Conservation (phyloP, 1,140 invertebrate species). For the Drosophila gunungcola region DNA sequence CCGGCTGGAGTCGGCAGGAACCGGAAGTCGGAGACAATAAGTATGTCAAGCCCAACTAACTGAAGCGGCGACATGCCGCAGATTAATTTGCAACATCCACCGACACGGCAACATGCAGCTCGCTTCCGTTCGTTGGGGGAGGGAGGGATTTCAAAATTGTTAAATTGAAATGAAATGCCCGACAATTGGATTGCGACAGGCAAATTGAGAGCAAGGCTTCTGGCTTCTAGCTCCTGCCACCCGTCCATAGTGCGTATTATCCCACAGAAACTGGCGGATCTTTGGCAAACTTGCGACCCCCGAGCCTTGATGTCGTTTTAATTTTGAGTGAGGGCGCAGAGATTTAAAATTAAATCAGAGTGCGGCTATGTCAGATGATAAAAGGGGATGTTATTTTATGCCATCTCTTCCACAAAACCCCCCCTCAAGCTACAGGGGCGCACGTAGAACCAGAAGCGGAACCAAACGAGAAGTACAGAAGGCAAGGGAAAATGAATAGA, state of each 20-base stretch:
- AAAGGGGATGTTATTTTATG: conserved; percentile 7
- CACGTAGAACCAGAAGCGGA: conserved; percentile 27
- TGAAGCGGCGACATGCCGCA: conserved; percentile 41
- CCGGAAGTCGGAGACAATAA: conserved; percentile 40
- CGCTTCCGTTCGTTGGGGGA: conserved; percentile 39
- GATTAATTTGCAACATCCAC: conserved; percentile 62
- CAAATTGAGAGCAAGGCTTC: conserved; percentile 20
- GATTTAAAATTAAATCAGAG: conserved; percentile 80
- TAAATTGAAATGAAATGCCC: conserved; percentile 80
- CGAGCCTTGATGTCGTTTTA: conserved; percentile 57
- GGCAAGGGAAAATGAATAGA: not conserved
- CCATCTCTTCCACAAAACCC: not conserved
- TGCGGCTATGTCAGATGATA: conserved; percentile 26
- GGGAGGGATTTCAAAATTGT: conserved; percentile 63
- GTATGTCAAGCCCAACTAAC: conserved; percentile 33
- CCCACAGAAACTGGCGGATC: conserved; percentile 26
- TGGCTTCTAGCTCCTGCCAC: not conserved
- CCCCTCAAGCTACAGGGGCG: not conserved
- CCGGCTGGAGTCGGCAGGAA: conserved; percentile 7
- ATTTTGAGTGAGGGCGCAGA: conserved; percentile 69
- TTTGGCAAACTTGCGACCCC: conserved; percentile 9
- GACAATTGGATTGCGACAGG: conserved; percentile 74
- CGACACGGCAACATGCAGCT: conserved; percentile 25
- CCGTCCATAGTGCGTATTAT: not conserved
- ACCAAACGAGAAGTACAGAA: conserved; percentile 6